Base-by-base conservation (phyloP, 2,113 vertebrate species). In the Neolamprologus hecqui region DNA sequence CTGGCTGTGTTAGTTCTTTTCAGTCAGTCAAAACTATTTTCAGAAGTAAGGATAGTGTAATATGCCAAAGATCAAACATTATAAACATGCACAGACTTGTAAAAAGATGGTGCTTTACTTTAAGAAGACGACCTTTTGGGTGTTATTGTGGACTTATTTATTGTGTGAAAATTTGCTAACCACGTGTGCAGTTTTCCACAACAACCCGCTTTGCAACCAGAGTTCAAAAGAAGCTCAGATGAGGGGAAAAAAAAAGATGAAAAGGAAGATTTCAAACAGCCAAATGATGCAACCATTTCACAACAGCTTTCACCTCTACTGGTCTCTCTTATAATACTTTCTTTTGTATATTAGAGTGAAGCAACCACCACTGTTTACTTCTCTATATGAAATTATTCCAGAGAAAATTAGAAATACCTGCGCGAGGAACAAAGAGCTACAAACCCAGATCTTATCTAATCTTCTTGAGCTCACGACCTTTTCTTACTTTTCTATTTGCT, bases 261-360 rank as follows among this genome's bases (percentile, higher is more conserved):
- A 77, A 77, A 51, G 47, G 26, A 49, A 77, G 45, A 77, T 51
- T 51, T 77, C 26, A 77, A 77, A 77, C 81, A 65, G 49, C 51
- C 8, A 60, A 55, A 81, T 90, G 91, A 92, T 79, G 90, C 80
- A 91, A 91, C 84, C 8, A 19, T 91, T 77, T 87, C 81, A 87
- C 60, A 53, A 81, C 11, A 14, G 33, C 73, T 53, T 77, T 75
- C 77, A 86, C 80, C 26, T 90, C 12, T 5, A 35, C 37, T 45
- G 23, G 42, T n/a, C 65, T 85, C 60, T 35, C 13, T 54, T 79
- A 54, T 53, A 51, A 28, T 31, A 49, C 26, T 49, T 15, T 51
- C 4, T 57, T 55, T 83, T 81, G 40, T 37, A 60, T 79, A 47
- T 42, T 26, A 13, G 33, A 57, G n/a, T 89, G 90, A 91, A 5